phyloP scores from a whole-genome alignment of 2,113 vertebrate species.

The Gavia stellata region DNA sequence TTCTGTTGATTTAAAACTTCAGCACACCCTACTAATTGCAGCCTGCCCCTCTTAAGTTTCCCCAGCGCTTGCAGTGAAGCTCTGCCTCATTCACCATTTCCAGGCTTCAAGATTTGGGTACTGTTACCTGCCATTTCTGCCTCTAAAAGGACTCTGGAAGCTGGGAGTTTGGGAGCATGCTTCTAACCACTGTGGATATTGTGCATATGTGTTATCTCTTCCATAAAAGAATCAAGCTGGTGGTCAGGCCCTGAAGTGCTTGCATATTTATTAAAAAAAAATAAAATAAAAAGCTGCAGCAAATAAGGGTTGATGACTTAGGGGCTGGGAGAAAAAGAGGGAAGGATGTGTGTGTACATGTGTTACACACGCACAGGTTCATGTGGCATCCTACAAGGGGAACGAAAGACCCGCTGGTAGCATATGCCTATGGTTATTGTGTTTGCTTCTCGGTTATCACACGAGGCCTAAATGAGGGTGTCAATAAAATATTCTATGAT shows the following conservation, averaged over 20 bases:
- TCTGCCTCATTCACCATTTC: neutral
- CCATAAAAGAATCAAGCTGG: neutral
- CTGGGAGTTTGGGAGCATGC: neutral
- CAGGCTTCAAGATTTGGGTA: neutral
- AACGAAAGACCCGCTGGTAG: fast-evolving
- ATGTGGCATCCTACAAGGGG: neutral
- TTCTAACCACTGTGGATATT: neutral
- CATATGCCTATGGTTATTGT: neutral
- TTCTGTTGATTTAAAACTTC: neutral
- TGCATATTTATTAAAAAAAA: neutral
- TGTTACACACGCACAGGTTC: neutral
- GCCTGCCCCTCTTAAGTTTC: neutral
- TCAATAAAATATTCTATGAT: neutral
- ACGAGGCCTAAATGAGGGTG: neutral
- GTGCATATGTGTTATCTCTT: neutral
- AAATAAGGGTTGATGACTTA: neutral
- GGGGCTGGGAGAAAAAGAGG: neutral
- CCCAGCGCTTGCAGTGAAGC: neutral
- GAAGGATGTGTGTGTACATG: neutral
- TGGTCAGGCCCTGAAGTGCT: neutral
- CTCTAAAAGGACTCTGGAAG: neutral
- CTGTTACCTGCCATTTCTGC: neutral
- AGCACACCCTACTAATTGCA: neutral
- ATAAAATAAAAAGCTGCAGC: neutral
- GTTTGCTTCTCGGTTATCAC: neutral